Conservation (phyloP, 2,888 invertebrate species). For the Leucophora obtusa region DNA sequence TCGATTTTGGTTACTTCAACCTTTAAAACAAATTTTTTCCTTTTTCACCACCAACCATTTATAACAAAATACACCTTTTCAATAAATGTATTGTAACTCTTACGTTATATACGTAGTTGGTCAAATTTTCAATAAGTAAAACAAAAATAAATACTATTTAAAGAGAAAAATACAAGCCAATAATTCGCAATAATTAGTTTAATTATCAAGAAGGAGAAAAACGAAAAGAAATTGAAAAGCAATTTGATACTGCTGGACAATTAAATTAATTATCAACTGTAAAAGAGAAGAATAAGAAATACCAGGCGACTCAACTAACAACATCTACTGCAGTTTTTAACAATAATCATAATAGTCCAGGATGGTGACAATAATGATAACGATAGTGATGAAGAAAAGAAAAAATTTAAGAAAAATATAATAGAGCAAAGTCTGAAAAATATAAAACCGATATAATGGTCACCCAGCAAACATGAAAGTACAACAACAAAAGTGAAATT, state of each 20-base stretch:
- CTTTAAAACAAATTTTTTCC: no score
- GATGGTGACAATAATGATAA: constrained; percentile 6
- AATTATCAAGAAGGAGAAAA: constrained; percentile 42
- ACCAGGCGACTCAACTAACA: background rate
- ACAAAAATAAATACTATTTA: background rate
- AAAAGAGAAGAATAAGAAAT: constrained; percentile 3
- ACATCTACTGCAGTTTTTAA: constrained; percentile 3
- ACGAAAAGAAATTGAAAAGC: constrained; percentile 39
- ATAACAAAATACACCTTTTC: no score
- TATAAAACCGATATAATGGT: constrained; percentile 12
- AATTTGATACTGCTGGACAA: constrained; percentile 54
- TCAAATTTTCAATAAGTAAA: background rate
- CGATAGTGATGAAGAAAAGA: constrained; percentile 21
- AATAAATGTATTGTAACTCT: no score
- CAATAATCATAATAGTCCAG: constrained; percentile 29
- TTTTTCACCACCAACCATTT: no score
- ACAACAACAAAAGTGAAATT: constrained; percentile 25
- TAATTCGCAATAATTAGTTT: constrained; percentile 47
- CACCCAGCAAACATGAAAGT: background rate
- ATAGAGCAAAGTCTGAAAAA: background rate
- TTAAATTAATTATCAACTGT: constrained; percentile 50
- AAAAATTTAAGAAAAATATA: constrained; percentile 16
- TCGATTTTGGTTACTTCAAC: no score
- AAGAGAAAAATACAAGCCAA: constrained; percentile 31
- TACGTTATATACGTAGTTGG: no score